These are phyloP conservation scores for Euleptes europaea DNA, from an alignment of 2,113 vertebrate species.

Conservation along the genomic window DNA sequence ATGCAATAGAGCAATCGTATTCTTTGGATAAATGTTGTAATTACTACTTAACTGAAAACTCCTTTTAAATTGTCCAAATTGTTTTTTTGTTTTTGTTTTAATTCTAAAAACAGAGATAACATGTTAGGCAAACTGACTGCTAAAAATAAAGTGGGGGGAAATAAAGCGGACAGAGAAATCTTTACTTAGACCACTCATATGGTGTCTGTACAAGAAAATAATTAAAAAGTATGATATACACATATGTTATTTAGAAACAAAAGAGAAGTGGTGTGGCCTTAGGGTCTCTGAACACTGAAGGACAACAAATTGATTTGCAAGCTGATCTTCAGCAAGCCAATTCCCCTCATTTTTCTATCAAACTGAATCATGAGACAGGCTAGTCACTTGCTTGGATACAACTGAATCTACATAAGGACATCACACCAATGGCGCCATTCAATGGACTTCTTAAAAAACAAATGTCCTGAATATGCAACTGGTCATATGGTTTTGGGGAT, in stretches of 20 bases:
- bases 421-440: too few relatives aligned
- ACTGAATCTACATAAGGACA: too few relatives aligned
- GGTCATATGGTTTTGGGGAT: too few relatives aligned
- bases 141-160: background rate
- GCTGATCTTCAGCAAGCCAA: too few relatives aligned
- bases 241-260: background rate
- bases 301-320: too few relatives aligned
- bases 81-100: too few relatives aligned
- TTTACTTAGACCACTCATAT: background rate
- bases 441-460: too few relatives aligned
- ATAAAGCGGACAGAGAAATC: too few relatives aligned
- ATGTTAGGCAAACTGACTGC: background rate
- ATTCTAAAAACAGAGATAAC: background rate
- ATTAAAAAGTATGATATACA: background rate
- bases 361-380: too few relatives aligned
- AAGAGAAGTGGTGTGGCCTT: background rate
- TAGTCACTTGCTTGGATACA: too few relatives aligned
- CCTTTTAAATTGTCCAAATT: background rate
- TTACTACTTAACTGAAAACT: background rate
- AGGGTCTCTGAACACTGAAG: background rate
- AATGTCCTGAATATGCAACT: too few relatives aligned
- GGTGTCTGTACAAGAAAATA: background rate
- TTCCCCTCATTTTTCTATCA: too few relatives aligned
- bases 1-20: background rate
- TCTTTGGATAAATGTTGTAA: background rate